Percentiles rank a stretch among this genome's conserved stretches.
Conservation (phyloP, 2,888 invertebrate genomes). For the Alviniconcha strummeri region DNA sequence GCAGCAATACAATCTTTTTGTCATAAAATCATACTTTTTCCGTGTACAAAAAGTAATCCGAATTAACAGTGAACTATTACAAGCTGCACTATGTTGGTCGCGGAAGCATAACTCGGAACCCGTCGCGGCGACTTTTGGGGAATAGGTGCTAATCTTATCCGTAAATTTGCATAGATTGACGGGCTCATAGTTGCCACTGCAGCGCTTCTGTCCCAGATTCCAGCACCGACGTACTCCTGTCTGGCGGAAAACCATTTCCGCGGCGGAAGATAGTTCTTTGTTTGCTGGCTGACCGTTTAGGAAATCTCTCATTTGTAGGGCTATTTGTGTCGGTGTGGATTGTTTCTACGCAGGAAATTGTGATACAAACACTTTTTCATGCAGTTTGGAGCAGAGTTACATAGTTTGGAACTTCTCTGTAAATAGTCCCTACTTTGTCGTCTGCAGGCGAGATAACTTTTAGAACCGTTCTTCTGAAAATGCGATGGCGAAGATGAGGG, state of each 20-base stretch:
- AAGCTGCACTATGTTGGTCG: slow-evolving; percentile 7
- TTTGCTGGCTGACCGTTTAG: not conserved
- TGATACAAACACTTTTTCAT: not conserved
- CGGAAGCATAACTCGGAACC: not conserved
- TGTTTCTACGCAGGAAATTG: not conserved
- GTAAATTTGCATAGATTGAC: slow-evolving; percentile 33
- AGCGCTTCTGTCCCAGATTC: slow-evolving; percentile 20
- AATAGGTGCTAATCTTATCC: slow-evolving; percentile 4
- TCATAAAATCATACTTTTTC: too few relatives aligned
- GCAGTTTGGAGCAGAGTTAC: too few relatives aligned
- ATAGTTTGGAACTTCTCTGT: slow-evolving; percentile 4
- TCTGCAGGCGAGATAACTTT: slow-evolving; percentile 32
- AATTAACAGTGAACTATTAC: too few relatives aligned
- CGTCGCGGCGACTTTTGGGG: slow-evolving; percentile 18
- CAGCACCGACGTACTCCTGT: not conserved
- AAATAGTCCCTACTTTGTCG: slow-evolving; percentile 40
- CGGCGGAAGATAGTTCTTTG: slow-evolving; percentile 17
- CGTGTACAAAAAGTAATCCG: too few relatives aligned
- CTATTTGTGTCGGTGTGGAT: too few relatives aligned
- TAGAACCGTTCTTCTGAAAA: slow-evolving; percentile 26
- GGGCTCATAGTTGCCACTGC: slow-evolving; percentile 1
- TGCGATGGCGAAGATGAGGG: slow-evolving; percentile 39
- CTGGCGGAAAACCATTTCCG: slow-evolving; percentile 11
- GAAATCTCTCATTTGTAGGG: not conserved
- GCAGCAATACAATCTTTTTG: too few relatives aligned